Percentiles rank a stretch among this genome's conserved stretches.
These are phyloP conservation scores for rabbit (Oryctolagus cuniculus) DNA, from an alignment of 2,113 vertebrate genomes.

Conservation along the genomic window mOryCun1.1 NC_091448.1:62693501-62694000, in stretches of 20 bases:
- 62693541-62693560: not conserved
- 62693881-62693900: too few species aligned
- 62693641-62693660: not conserved
- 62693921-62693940: too few species aligned
- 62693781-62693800: not conserved
- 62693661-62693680: not conserved
- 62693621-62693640: not conserved
- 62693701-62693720: not conserved
- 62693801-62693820: not conserved
- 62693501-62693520: not conserved
- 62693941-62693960: too few species aligned
- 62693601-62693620: not conserved
- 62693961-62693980: not conserved
- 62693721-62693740: not conserved
- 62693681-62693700: not conserved
- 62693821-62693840: too few species aligned
- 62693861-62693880: too few species aligned
- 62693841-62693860: too few species aligned
- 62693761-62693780: not conserved
- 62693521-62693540: not conserved
- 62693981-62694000: not conserved
- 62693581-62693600: not conserved
- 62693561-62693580: not conserved
- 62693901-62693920: too few species aligned
- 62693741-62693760: not conserved